Evolutionary conservation across 53 echinoderm and acorn worm species (phyloP).

Genomic region (Antedon mediterranea): DNA sequence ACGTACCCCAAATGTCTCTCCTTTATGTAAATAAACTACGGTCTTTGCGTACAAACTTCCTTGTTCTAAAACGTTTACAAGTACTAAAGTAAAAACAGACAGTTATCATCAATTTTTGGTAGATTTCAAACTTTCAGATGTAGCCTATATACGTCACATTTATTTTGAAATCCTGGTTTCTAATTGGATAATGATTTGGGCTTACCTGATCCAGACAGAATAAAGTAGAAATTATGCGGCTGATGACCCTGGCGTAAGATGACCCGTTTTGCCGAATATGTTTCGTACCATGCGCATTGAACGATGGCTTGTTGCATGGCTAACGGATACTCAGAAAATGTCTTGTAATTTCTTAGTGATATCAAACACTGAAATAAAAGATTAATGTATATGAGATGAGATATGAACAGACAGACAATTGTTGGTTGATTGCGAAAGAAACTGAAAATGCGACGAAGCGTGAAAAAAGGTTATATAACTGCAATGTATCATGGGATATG

Average conservation of each 20-base stretch:
- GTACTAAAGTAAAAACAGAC: constrained; percentile 37
- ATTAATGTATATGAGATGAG: too few relatives aligned
- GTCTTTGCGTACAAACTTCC: constrained; percentile 39
- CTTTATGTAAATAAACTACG: constrained; percentile 65
- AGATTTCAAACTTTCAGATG: too few relatives aligned
- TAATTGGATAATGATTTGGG: too few relatives aligned
- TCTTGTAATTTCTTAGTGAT: constrained; percentile 60
- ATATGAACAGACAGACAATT: too few relatives aligned
- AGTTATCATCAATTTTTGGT: too few relatives aligned
- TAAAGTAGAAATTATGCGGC: constrained; percentile 86
- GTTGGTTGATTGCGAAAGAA: too few relatives aligned
- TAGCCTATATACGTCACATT: too few relatives aligned
- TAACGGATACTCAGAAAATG: constrained; percentile 70
- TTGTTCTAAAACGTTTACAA: constrained; percentile 63
- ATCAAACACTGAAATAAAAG: constrained; percentile 55
- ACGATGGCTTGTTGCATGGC: constrained; percentile 83
- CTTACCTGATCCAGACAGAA: constrained; percentile 81
- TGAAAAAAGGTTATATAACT: too few relatives aligned
- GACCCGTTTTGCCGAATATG: constrained; percentile 54
- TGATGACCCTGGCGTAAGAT: constrained; percentile 77
- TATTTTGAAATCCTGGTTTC: background rate
- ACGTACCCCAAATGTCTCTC: constrained; percentile 79
- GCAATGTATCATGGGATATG: too few relatives aligned
- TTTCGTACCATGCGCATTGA: constrained; percentile 51
- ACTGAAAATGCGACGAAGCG: too few relatives aligned